Evolutionary conservation across 1,140 invertebrate genomes (phyloP).

Genomic region (Drosophila asahinai): DNA sequence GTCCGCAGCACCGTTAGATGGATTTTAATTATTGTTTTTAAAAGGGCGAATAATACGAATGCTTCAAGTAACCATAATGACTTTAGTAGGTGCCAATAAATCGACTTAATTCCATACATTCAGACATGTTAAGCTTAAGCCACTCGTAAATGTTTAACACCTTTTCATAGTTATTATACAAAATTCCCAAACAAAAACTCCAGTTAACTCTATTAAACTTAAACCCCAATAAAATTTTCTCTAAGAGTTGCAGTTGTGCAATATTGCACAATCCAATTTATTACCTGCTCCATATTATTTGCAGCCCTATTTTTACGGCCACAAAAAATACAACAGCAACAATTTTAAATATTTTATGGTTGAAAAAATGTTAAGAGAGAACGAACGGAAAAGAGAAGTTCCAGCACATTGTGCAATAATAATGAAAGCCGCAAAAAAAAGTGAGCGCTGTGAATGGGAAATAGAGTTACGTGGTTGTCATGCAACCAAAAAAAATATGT

Average conservation of each 20-base stretch:
- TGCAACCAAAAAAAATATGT: conserved; percentile 9
- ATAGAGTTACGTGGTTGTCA: conserved; percentile 37
- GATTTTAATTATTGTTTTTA: too few relatives aligned
- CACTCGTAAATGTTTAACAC: background rate
- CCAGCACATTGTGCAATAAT: conserved; percentile 62
- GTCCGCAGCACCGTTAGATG: too few relatives aligned
- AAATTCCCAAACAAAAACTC: background rate
- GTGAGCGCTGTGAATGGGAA: conserved; percentile 2
- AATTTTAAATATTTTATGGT: conserved; percentile 46
- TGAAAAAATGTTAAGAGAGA: conserved; percentile 32
- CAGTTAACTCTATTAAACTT: background rate
- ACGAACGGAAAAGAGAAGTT: background rate
- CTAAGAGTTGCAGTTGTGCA: too few relatives aligned
- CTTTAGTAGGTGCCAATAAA: background rate
- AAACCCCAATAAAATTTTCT: background rate
- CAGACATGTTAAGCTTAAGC: too few relatives aligned
- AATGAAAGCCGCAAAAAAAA: conserved; percentile 50
- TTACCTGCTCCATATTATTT: conserved; percentile 18
- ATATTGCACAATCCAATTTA: conserved; percentile 39
- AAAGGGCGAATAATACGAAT: too few relatives aligned
- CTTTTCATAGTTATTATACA: background rate
- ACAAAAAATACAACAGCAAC: conserved; percentile 19
- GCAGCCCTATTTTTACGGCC: background rate
- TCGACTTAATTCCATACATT: too few relatives aligned
- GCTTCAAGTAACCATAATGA: too few relatives aligned